Evolutionary conservation across 1,140 invertebrate genomes (phyloP).

Genomic region (Anastatus disparis): DNA sequence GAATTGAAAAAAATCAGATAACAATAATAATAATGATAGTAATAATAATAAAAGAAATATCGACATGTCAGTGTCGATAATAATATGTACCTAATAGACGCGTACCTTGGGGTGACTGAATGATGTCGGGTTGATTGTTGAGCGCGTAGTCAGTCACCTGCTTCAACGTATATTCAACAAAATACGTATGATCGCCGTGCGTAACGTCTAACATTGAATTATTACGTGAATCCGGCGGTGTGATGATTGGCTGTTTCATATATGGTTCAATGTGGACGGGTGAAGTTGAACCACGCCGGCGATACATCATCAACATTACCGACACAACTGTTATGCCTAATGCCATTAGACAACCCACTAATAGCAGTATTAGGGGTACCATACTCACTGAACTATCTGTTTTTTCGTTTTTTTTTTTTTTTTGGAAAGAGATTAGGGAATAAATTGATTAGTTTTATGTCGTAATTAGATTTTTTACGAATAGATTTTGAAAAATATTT

Average conservation of each 20-base stretch:
- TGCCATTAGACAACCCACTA: slow-evolving; percentile 72
- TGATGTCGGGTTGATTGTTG: slow-evolving; percentile 69
- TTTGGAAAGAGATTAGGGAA: too few species aligned
- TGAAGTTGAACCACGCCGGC: slow-evolving; percentile 63
- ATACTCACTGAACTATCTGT: slow-evolving; percentile 73
- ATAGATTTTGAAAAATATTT: too few species aligned
- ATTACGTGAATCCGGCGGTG: slow-evolving; percentile 64
- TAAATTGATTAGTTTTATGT: too few species aligned
- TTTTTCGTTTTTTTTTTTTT: slow-evolving; percentile 16
- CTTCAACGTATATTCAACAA: slow-evolving; percentile 67
- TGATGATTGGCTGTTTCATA: slow-evolving; percentile 71
- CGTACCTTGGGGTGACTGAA: slow-evolving; percentile 68
- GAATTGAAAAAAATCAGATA: too few species aligned
- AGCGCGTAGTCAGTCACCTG: slow-evolving; percentile 64
- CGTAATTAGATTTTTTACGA: too few species aligned
- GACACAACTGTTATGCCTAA: slow-evolving; percentile 73
- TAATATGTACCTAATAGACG: slow-evolving; percentile 29
- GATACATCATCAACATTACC: slow-evolving; percentile 69
- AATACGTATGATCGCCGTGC: slow-evolving; percentile 68
- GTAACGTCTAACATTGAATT: slow-evolving; percentile 68
- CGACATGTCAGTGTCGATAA: too few species aligned
- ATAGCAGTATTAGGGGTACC: slow-evolving; percentile 71
- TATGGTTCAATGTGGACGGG: slow-evolving; percentile 65
- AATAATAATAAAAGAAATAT: too few species aligned
- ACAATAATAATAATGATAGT: too few species aligned